These are phyloP conservation scores for Ctenopoma multispine DNA, from an alignment of 2,797 vertebrate species.

Conservation along the genomic window DNA sequence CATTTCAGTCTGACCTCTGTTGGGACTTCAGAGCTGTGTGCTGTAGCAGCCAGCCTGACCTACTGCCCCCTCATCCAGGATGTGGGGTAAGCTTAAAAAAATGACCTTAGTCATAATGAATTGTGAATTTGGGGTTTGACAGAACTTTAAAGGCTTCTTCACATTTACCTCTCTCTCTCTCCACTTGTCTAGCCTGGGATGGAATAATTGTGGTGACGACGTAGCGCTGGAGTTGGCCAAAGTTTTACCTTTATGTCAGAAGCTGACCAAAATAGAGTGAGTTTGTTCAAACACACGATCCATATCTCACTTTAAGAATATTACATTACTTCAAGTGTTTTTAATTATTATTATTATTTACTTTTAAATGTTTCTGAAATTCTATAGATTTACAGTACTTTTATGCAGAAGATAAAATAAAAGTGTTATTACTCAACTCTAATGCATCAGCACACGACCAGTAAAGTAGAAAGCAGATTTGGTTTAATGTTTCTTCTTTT, in stretches of 20 bases:
- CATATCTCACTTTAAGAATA: too few relatives aligned
- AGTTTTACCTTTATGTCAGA: slow-evolving; percentile 83
- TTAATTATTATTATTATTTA: background rate
- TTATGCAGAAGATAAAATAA: background rate
- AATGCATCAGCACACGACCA: background rate
- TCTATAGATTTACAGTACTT: background rate
- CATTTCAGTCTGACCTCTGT: slow-evolving; percentile 78
- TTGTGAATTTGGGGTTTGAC: background rate
- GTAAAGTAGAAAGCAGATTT: background rate
- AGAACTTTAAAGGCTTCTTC: too few relatives aligned
- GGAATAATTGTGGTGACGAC: slow-evolving; percentile 88
- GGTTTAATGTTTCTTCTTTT: background rate
- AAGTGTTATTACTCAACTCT: too few relatives aligned
- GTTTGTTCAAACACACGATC: slow-evolving; percentile 58
- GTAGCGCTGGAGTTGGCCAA: slow-evolving; percentile 81
- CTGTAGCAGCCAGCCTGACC: slow-evolving; percentile 74
- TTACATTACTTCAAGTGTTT: background rate
- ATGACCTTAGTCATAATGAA: background rate
- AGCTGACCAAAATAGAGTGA: slow-evolving; percentile 89
- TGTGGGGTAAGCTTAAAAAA: slow-evolving; percentile 81
- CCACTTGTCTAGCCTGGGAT: slow-evolving; percentile 85
- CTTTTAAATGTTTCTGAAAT: background rate
- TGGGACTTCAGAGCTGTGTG: slow-evolving; percentile 82
- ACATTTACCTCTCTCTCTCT: background rate
- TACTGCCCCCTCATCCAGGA: slow-evolving; percentile 88